These are phyloP conservation scores for Liasis olivaceus DNA, from an alignment of 2,797 vertebrate species.

Conservation along the genomic window DNA sequence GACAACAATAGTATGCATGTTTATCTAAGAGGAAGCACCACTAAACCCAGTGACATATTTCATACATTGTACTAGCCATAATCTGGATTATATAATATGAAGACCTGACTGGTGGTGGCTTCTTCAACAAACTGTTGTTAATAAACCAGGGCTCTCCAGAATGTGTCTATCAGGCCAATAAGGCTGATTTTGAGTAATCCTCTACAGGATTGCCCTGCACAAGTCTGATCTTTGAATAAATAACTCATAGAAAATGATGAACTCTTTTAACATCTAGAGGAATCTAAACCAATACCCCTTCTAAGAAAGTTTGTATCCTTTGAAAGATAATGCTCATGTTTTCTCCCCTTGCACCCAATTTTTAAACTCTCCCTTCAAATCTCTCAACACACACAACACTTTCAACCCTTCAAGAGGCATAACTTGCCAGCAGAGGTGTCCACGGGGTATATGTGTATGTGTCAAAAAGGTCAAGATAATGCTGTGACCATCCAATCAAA, in stretches of 20 bases:
- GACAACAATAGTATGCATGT: not conserved
- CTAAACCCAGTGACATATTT: not conserved
- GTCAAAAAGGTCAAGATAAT: too few species aligned
- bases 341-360: too few species aligned
- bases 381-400: too few species aligned
- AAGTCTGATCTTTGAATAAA: not conserved
- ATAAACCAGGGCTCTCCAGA: not conserved
- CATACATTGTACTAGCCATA: not conserved
- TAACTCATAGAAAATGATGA: not conserved
- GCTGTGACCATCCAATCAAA: too few species aligned
- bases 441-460: too few species aligned
- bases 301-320: too few species aligned
- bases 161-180: not conserved
- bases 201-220: not conserved
- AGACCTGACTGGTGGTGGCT: not conserved
- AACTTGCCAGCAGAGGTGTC: too few species aligned
- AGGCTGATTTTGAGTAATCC: not conserved
- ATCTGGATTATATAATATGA: not conserved
- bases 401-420: too few species aligned
- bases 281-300: too few species aligned
- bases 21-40: not conserved
- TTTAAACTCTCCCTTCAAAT: too few species aligned
- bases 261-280: too few species aligned
- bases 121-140: not conserved
- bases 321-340: too few species aligned